Base-by-base conservation (phyloP, 2,113 vertebrate genomes). In the Anser brachyrhynchus region DNA sequence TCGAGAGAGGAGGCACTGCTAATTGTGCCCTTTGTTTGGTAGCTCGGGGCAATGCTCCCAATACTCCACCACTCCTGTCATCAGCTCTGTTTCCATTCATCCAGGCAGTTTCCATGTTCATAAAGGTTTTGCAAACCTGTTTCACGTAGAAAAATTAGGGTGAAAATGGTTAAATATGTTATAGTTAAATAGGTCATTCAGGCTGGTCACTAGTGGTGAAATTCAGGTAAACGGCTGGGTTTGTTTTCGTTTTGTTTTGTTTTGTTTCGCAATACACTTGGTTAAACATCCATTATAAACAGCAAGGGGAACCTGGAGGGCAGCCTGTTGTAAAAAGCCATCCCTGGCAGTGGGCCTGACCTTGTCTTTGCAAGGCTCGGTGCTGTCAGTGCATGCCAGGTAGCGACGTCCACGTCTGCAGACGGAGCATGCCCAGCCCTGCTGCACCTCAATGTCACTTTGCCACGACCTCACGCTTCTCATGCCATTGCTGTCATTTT, bases 1-100 rank as follows among this genome's bases (percentile, higher is more conserved):
- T 99, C 93, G 87, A 37, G 46, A 39, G 19, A 81, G 29, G 46
- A 62, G 23, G n/a, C 29, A 49, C 0, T 82, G 7, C n/a, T 55
- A 1, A 22, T 44, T 6, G 7, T 28, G 33, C 20, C 71, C 26
- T 59, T 35, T 43, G 21, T 13, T 64, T 41, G 31, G 16, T 28
- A 7, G 52, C 43, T 82, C n/a, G 55, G 71, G 5, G 54, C 61
- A 28, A 39, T 8, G 51, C 44, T 77, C 58, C n/a, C 41, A 13
- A n/a, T 37, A 31, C 39, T 29, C 39, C 14, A 25, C 37, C 43
- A n/a, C 26, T 0, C 0, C 70, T 65, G 22, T 64, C 44, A 17
- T 9, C 76, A 43, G 41, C 51, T 73, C 35, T 72, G 52, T 28
- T 39, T 86, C 59, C 67, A 9, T 5, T n/a, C 28, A 41, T 0